These are phyloP conservation scores for Bugula neritina DNA, from an alignment of 2,888 invertebrate species.

Conservation along the genomic window DNA sequence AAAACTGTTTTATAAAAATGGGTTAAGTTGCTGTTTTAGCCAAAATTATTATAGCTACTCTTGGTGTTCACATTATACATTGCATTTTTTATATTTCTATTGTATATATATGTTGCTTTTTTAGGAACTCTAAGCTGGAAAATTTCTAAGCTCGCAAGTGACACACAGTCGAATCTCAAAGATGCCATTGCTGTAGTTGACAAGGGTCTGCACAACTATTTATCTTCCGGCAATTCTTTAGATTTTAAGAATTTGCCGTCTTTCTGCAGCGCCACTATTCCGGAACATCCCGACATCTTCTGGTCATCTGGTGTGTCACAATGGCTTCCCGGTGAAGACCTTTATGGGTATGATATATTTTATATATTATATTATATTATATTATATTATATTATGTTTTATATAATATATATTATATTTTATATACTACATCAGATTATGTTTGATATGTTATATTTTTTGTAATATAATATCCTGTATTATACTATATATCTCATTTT, in stretches of 20 bases:
- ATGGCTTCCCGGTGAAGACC: constrained; percentile 2
- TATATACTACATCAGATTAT: too few species aligned
- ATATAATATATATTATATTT: too few species aligned
- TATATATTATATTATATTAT: too few species aligned
- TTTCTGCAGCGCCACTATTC: neutral
- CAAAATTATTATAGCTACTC: too few species aligned
- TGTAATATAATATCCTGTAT: too few species aligned
- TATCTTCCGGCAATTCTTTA: neutral
- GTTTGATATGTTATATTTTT: too few species aligned
- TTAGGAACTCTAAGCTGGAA: neutral
- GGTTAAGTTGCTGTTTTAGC: too few species aligned
- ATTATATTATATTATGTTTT: too few species aligned
- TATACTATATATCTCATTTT: too few species aligned
- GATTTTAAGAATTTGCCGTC: neutral
- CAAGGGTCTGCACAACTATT: neutral
- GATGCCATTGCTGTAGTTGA: neutral
- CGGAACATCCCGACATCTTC: neutral
- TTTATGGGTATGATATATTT: constrained; percentile 21
- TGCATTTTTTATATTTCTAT: neutral
- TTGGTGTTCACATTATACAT: neutral
- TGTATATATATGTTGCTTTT: neutral
- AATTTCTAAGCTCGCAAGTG: neutral
- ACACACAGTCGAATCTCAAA: neutral
- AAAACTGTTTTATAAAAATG: too few species aligned
- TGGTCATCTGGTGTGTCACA: neutral